These are phyloP conservation scores for Salvelinus namaycush DNA, from an alignment of 2,113 vertebrate species.

Conservation along the genomic window DNA sequence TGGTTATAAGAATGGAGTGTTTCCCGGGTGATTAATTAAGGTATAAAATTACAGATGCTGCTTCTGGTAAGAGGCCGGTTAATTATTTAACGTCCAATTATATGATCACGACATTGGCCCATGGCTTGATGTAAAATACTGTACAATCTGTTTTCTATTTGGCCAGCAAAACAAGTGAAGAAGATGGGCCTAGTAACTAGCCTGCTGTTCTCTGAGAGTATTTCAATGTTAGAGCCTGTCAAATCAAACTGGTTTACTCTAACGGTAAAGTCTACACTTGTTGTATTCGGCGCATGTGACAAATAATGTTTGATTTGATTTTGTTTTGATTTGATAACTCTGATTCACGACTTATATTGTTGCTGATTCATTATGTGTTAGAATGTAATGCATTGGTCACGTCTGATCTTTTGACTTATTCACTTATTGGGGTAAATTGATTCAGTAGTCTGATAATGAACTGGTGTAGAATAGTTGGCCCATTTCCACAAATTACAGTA, in stretches of 20 bases:
- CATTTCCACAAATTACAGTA: background rate
- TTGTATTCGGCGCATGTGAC: no score
- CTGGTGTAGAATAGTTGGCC: no score
- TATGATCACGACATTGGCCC: slow-evolving; percentile 52
- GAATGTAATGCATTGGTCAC: no score
- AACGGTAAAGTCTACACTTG: background rate
- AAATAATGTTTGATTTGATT: background rate
- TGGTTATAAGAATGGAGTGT: slow-evolving; percentile 49
- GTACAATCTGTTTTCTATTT: slow-evolving; percentile 36
- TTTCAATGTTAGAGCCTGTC: background rate
- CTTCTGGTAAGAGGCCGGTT: slow-evolving; percentile 51
- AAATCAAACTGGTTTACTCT: background rate
- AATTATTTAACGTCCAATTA: slow-evolving; percentile 69
- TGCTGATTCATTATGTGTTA: background rate
- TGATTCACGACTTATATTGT: background rate
- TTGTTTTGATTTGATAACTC: background rate
- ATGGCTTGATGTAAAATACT: slow-evolving; percentile 47
- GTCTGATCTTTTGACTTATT: no score
- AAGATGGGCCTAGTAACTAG: background rate
- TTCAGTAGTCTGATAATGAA: no score
- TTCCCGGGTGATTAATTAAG: slow-evolving; percentile 67
- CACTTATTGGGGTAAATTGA: no score
- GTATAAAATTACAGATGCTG: slow-evolving; percentile 52
- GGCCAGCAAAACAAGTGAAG: background rate
- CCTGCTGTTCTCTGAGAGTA: background rate